Conservation (phyloP, 2,797 vertebrate species). For the Scleropages formosus region DNA sequence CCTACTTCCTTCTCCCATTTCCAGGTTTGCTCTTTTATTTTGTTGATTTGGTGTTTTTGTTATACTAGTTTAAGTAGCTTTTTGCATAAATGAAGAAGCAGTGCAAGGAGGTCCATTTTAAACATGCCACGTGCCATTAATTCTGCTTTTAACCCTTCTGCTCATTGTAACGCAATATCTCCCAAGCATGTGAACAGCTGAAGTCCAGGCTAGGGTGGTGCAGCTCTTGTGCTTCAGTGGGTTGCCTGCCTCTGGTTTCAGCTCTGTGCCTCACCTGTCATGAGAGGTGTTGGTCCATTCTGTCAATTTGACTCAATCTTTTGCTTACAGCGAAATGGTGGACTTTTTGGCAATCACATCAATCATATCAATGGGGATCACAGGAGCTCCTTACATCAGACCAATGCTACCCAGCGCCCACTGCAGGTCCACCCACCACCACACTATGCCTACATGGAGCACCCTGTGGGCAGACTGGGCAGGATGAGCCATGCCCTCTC, state of each 20-base stretch:
- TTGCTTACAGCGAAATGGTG: constrained; percentile 84
- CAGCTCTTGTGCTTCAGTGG: neutral
- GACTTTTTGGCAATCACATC: constrained; percentile 90
- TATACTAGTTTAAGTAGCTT: neutral
- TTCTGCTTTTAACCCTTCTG: constrained; percentile 18
- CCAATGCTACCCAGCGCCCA: constrained; percentile 90
- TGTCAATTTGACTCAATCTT: constrained; percentile 38
- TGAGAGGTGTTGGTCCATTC: too few species aligned
- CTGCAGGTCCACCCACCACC: constrained; percentile 80
- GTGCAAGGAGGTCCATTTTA: neutral
- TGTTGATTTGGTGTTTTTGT: neutral
- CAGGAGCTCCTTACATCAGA: constrained; percentile 75
- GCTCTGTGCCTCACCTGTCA: too few species aligned
- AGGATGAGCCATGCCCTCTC: constrained; percentile 39
- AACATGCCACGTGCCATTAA: constrained; percentile 8
- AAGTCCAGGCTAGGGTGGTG: too few species aligned
- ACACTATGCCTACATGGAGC: constrained; percentile 60
- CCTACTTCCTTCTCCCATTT: too few species aligned
- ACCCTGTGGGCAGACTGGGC: constrained; percentile 30
- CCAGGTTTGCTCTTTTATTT: too few species aligned
- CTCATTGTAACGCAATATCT: too few species aligned
- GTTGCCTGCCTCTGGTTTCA: neutral
- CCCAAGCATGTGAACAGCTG: too few species aligned
- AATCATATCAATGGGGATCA: constrained; percentile 82
- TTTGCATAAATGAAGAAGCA: neutral